Evolutionary conservation across 1,140 invertebrate species (phyloP), one percentile per base, ranked within the genome.

Genomic region (Phymorhynchus buccinoides): DNA sequence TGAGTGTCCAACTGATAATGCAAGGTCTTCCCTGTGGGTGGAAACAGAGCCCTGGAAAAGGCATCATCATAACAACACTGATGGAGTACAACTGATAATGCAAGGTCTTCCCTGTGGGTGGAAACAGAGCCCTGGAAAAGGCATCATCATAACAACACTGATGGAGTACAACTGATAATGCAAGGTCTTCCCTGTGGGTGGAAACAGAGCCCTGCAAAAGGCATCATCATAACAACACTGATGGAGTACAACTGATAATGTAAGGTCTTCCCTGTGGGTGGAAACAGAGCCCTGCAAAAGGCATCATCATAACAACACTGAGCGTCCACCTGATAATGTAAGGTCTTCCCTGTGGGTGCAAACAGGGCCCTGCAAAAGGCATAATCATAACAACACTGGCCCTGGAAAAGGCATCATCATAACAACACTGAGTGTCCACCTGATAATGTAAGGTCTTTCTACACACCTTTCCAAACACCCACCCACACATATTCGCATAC

Each of bases 281-380:
- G 90, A 84, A 90, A 90, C 35, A 90, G 85, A 30, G 90, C 90
- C 79, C 90, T 90, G 85, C 27, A 86, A 87, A 48, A 32, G 32
- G 30, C 12, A 73, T 56, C 32, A 80, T n/a, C 39, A 41, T 30
- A 4, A 41, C 18, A 32, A 32, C 32, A 83, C 86, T 83, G 71
- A 42, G 88, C 86, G 39, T 87, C 86, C 42, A 90, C 79, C 41
- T 90, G 87, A 73, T 90, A 90, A 73, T 90, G 87, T 30, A 84
- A 86, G 22, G 90, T 87, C 68, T 85, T 89, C 35, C 90, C 90
- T 37, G 87, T 86, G 18, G 90, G 90, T 30, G 90, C 89, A 85
- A 90, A 90, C 35, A 90, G 84, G n/a, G 90, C 90, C 77, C 90
- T 90, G 85, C 27, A n/a, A n/a, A n/a, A n/a, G n/a, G n/a, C n/a